These are phyloP conservation scores for Zoanthus gigantus DNA, from an alignment of 92 coral and sea anemone genomes.

Conservation along the genomic window DNA sequence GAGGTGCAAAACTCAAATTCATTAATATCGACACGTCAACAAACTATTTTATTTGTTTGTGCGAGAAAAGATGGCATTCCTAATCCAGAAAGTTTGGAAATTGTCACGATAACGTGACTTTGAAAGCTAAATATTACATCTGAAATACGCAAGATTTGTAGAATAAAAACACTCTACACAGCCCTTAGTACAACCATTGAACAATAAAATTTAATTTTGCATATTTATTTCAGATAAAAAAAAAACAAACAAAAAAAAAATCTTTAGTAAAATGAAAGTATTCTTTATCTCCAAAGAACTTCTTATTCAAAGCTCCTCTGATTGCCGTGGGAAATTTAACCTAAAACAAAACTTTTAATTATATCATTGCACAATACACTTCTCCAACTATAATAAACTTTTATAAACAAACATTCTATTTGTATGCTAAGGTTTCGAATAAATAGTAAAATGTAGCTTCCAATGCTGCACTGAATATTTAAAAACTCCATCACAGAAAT, in stretches of 20 bases:
- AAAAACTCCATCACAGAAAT: background rate
- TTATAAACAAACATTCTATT: background rate
- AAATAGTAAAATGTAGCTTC: background rate
- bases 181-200: background rate
- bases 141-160: background rate
- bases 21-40: background rate
- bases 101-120: background rate
- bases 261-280: too few relatives aligned
- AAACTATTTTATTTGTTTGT: conserved; percentile 17
- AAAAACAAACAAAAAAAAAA: too few relatives aligned
- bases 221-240: background rate
- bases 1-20: background rate
- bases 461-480: background rate
- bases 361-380: background rate
- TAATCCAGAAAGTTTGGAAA: conserved; percentile 20
- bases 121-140: background rate
- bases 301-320: background rate
- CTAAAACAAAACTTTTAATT: background rate
- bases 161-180: background rate
- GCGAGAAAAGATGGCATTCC: conserved; percentile 5
- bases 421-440: background rate
- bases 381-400: background rate
- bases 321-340: background rate
- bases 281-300: background rate
- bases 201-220: background rate